Percentiles rank a stretch among this genome's conserved stretches.
These are phyloP conservation scores for Cloeon dipterum DNA, from an alignment of 2,888 invertebrate species.

Conservation along the genomic window DNA sequence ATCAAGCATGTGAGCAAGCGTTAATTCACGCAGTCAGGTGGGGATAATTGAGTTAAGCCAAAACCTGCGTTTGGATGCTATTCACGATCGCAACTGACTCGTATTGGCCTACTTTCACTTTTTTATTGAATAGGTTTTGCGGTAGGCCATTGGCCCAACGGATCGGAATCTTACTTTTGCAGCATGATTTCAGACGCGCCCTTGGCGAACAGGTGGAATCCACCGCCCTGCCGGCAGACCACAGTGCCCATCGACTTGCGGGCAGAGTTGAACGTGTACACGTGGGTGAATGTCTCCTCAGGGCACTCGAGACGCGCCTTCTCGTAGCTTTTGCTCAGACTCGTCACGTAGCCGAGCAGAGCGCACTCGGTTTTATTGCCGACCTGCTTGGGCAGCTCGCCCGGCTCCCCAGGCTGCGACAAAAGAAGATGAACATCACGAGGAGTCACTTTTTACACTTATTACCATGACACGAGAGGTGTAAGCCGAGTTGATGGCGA, in stretches of 20 bases:
- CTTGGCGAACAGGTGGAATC: constrained; percentile 31
- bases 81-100: too few relatives aligned
- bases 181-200: constrained; percentile 40
- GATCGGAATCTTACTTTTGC: constrained; percentile 27
- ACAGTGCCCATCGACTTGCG: constrained; percentile 42
- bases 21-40: too few relatives aligned
- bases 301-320: constrained; percentile 25
- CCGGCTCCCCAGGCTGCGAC: constrained; percentile 16
- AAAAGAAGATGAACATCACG: constrained; percentile 1
- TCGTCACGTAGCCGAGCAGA: constrained; percentile 31
- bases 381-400: constrained; percentile 27
- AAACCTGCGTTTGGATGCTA: too few relatives aligned
- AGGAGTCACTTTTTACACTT: not conserved
- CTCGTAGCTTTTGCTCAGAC: constrained; percentile 29
- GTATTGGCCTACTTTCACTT: too few relatives aligned
- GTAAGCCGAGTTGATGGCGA: constrained; percentile 33
- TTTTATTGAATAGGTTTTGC: too few relatives aligned
- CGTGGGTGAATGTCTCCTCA: constrained; percentile 25
- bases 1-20: too few relatives aligned
- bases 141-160: too few relatives aligned
- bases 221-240: constrained; percentile 20
- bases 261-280: constrained; percentile 37
- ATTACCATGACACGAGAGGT: constrained; percentile 24
- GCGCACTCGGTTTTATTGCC: constrained; percentile 47
- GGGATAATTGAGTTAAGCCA: too few relatives aligned